phyloP scores from a whole-genome alignment of 2,113 vertebrate genomes.

The Cichladusa arquata region DNA sequence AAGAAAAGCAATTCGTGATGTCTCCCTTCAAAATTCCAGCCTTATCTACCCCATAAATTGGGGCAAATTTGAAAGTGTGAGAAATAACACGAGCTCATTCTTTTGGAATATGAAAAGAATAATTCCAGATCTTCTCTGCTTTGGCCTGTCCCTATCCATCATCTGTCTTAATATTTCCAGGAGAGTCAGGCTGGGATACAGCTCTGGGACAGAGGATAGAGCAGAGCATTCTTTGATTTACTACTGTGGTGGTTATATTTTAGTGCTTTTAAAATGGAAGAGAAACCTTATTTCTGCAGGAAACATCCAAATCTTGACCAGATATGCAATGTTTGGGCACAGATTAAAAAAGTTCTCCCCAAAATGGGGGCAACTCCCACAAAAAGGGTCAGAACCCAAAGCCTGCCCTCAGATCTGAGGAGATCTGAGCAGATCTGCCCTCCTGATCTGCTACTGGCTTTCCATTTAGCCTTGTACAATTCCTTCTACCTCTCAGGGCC shows the following conservation, averaged over 20 bases:
- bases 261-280: neutral
- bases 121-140: neutral
- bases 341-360: neutral
- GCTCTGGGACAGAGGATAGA: neutral
- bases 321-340: neutral
- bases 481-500: neutral
- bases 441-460: neutral
- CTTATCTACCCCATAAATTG: slow-evolving; percentile 21
- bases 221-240: neutral
- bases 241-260: neutral
- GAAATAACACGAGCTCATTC: neutral
- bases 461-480: neutral
- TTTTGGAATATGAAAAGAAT: neutral
- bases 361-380: neutral
- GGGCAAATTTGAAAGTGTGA: neutral
- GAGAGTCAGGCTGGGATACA: neutral
- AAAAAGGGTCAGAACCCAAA: neutral
- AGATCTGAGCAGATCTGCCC: too few relatives aligned
- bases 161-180: neutral
- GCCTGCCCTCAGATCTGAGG: neutral
- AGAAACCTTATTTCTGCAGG: neutral
- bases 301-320: neutral
- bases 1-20: neutral
- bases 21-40: neutral
- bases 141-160: neutral